Evolutionary conservation across 2,888 invertebrate genomes (phyloP).

Genomic region (Meandrusa payeni): DNA sequence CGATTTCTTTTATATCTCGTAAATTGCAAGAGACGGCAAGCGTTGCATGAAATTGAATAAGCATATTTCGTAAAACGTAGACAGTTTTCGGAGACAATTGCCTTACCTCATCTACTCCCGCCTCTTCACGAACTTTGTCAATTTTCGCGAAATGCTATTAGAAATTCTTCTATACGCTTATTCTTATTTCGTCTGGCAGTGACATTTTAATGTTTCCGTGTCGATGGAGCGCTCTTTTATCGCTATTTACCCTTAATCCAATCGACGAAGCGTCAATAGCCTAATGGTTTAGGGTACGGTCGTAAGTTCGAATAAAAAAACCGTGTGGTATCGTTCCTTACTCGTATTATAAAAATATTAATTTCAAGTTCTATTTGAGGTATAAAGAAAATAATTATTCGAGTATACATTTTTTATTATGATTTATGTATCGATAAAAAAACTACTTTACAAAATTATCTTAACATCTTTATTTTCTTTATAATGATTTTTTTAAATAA

Average conservation of each 20-base stretch:
- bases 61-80: slow-evolving; percentile 81
- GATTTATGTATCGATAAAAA: too few relatives aligned
- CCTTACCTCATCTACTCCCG: slow-evolving; percentile 80
- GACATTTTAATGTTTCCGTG: slow-evolving; percentile 12
- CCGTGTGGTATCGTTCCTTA: too few relatives aligned
- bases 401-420: too few relatives aligned
- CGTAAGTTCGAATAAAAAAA: too few relatives aligned
- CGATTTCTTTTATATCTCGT: slow-evolving; percentile 81
- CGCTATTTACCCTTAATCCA: not conserved
- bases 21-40: slow-evolving; percentile 81
- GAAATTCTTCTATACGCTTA: slow-evolving; percentile 61
- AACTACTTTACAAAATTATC: too few relatives aligned
- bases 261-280: too few relatives aligned
- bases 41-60: slow-evolving; percentile 82
- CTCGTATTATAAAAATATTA: too few relatives aligned
- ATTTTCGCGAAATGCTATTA: slow-evolving; percentile 77
- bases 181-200: slow-evolving; percentile 32
- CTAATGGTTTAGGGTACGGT: too few relatives aligned
- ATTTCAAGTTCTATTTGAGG: too few relatives aligned
- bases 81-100: slow-evolving; percentile 81
- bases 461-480: too few relatives aligned
- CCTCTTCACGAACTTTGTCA: slow-evolving; percentile 78
- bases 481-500: too few relatives aligned
- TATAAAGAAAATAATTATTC: too few relatives aligned
- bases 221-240: not conserved